Conservation (phyloP, 2,113 vertebrate species). For the Apteryx owenii region DNA sequence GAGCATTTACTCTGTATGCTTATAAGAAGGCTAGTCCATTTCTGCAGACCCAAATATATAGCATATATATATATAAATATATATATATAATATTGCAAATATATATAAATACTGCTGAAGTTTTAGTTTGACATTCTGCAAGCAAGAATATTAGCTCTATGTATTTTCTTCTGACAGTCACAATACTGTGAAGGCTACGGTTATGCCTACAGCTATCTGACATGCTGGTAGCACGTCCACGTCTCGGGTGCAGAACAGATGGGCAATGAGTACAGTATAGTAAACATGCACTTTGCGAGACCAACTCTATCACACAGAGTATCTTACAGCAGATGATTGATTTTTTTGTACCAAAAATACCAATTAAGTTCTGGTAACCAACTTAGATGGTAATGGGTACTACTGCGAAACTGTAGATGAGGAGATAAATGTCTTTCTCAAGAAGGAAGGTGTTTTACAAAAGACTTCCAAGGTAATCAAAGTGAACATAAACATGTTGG, state of each 20-base stretch:
- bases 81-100: neutral
- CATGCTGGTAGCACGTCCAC: neutral
- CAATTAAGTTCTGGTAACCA: constrained; percentile 22
- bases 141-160: neutral
- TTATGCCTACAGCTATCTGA: neutral
- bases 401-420: neutral
- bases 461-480: neutral
- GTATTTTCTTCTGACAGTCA: neutral
- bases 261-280: neutral
- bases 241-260: neutral
- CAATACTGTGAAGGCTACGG: neutral
- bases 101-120: neutral
- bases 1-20: too few species aligned
- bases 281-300: neutral
- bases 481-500: neutral
- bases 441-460: neutral
- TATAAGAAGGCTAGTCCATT: neutral
- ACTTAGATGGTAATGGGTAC: neutral
- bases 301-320: neutral
- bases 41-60: neutral
- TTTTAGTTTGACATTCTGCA: neutral
- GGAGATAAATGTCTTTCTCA: neutral
- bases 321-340: neutral
- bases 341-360: neutral
- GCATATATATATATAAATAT: too few species aligned